Evolutionary conservation across 2,888 invertebrate genomes (phyloP), one percentile per base, ranked within the genome.

Genomic region (Amiota communis): DNA sequence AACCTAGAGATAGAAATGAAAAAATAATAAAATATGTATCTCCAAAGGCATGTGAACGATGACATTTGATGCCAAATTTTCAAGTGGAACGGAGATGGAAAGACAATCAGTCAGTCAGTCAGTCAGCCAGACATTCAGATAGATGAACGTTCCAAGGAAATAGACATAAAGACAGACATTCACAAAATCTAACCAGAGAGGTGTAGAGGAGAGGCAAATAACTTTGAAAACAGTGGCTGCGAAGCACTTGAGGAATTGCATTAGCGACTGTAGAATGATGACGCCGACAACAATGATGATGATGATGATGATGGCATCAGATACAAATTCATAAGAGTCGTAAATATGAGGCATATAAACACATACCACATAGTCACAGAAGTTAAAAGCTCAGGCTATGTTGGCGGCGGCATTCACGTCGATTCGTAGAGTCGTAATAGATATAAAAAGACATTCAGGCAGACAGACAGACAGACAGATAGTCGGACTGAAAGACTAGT

Each of bases 31-130:
- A 68, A 68, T 68, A n/a, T n/a, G n/a, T n/a, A 68, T 53, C 81
- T 81, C 70, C 79, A 77, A 80, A 69, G 74, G 76, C 80, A 81
- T 85, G 82, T 83, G 84, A 83, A 83, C 84, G 85, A 85, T 84
- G 83, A 86, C 83, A 86, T 84, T 84, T 86, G 83, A 84, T 84
- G 83, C 86, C 83, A 81, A 86, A 84, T 86, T 84, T 84, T 86
- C 85, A 84, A 84, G 86, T 84, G 85, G 81, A 76, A 75, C 78
- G 73, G 63, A 53, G 53, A 47, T 17, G 57, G 15, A 63, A 36
- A 63, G 63, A 63, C 53, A 53, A n/a, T n/a, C 53, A 53, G 53
- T n/a, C 53, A 53, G n/a, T n/a, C 53, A n/a, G n/a, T n/a, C 53
- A n/a, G 4, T 3, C 51, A n/a, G 1, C 2, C n/a, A n/a, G 53